A percentile compares a stretch with the other conserved stretches of the same genome.
phyloP scores from a whole-genome alignment of 2,797 vertebrate species.

The Tenualosa ilisha region DNA sequence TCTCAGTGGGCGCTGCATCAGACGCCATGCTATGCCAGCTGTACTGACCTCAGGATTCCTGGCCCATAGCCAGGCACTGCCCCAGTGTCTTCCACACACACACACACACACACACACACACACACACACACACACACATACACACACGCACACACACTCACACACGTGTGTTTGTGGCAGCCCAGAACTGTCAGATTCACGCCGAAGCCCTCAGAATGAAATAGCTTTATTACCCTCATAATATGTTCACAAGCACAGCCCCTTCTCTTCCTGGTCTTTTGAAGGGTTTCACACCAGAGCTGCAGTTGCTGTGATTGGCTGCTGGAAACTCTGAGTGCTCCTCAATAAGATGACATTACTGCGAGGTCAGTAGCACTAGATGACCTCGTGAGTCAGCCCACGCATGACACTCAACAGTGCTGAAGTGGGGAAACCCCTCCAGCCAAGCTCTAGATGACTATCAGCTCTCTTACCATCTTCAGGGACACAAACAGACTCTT shows the following conservation, averaged over 20 bases:
- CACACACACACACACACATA: no score
- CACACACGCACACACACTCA: no score
- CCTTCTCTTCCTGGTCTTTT: neutral
- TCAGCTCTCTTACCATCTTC: neutral
- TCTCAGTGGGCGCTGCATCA: neutral
- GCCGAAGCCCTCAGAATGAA: neutral
- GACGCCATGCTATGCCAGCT: neutral
- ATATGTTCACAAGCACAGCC: neutral
- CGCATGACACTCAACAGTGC: neutral
- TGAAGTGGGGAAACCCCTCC: neutral
- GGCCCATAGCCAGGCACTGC: neutral
- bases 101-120: conserved; percentile 13
- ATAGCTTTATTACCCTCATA: neutral
- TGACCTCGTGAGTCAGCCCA: neutral
- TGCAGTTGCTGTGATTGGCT: neutral
- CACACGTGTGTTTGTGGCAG: no score
- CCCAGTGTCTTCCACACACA: conserved; percentile 39
- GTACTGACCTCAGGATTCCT: neutral
- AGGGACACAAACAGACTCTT: neutral
- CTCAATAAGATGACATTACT: neutral
- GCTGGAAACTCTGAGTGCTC: neutral
- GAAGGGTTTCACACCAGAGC: neutral
- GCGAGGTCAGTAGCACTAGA: neutral
- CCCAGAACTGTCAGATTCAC: neutral
- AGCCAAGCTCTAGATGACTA: no score